Percentiles rank a stretch among this genome's conserved stretches.
Conservation (phyloP, 1,140 invertebrate species). For the Sycophila sp. region DNA sequence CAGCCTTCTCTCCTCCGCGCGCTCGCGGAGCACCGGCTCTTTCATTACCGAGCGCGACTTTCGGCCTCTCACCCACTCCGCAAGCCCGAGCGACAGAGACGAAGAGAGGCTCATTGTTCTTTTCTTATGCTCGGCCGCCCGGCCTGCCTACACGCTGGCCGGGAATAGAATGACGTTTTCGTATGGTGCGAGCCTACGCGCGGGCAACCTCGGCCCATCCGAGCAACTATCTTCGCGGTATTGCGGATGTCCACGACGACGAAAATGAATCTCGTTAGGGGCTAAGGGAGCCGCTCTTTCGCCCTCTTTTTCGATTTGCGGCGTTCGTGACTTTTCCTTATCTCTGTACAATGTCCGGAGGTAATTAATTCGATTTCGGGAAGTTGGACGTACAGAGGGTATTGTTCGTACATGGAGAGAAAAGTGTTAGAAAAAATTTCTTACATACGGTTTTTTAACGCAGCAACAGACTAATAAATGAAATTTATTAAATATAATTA, state of each 20-base stretch:
- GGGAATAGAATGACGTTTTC: slow-evolving; percentile 61
- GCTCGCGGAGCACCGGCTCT: slow-evolving; percentile 43
- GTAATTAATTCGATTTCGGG: too few relatives aligned
- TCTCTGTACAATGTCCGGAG: too few relatives aligned
- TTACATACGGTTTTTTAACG: background rate
- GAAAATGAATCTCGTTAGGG: slow-evolving; percentile 47
- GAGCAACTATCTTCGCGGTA: slow-evolving; percentile 23
- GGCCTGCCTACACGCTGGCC: slow-evolving; percentile 44
- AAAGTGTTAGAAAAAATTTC: too few relatives aligned
- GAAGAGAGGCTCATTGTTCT: slow-evolving; percentile 62
- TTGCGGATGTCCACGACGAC: slow-evolving; percentile 39
- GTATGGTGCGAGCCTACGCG: too few relatives aligned
- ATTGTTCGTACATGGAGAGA: too few relatives aligned
- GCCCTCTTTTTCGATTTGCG: background rate
- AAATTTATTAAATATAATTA: background rate
- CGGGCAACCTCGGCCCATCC: too few relatives aligned
- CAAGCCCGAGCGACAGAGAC: slow-evolving; percentile 43
- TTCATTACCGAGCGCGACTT: background rate
- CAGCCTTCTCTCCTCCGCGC: slow-evolving; percentile 39
- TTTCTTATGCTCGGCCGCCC: too few relatives aligned
- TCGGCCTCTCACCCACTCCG: background rate
- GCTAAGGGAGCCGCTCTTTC: background rate
- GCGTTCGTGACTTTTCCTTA: background rate
- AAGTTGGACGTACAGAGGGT: too few relatives aligned
- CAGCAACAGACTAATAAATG: background rate